Evolutionary conservation across 2,888 invertebrate genomes (phyloP).

Genomic region (Tipula lateralis): DNA sequence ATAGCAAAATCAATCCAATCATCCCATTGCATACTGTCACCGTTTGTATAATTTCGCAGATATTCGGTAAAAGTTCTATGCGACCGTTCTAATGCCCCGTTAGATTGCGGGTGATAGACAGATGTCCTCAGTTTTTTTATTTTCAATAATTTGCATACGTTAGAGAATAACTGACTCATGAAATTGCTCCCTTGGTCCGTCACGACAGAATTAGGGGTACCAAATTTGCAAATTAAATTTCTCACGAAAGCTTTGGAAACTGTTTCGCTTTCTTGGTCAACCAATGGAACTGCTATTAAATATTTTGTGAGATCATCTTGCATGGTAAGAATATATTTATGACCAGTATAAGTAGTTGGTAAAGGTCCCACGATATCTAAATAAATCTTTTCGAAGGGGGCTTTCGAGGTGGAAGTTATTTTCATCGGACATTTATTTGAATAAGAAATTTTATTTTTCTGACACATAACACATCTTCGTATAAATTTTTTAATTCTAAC

Average conservation of each 20-base stretch:
- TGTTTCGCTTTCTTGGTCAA: background rate
- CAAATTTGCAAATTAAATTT: background rate
- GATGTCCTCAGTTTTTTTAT: background rate
- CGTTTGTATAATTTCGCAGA: too few species aligned
- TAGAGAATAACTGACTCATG: background rate
- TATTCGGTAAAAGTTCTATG: constrained; percentile 25
- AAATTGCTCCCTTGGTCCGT: background rate
- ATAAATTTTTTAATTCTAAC: too few species aligned
- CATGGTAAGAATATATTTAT: background rate
- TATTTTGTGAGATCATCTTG: background rate
- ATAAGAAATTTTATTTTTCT: too few species aligned
- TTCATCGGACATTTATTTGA: too few species aligned
- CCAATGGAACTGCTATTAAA: background rate
- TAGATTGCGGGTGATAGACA: background rate
- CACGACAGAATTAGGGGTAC: background rate
- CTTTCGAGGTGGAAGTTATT: too few species aligned
- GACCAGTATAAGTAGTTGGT: background rate
- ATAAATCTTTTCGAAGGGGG: too few species aligned
- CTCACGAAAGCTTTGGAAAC: background rate
- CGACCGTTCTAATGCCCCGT: background rate
- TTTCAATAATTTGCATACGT: constrained; percentile 19
- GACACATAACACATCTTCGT: too few species aligned
- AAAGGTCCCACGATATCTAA: background rate
- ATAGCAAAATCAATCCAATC: too few species aligned
- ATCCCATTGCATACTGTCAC: too few species aligned